Percentiles rank a stretch among this genome's conserved stretches.
phyloP scores from a whole-genome alignment of 2,797 vertebrate genomes.

The Scleropages formosus region DNA sequence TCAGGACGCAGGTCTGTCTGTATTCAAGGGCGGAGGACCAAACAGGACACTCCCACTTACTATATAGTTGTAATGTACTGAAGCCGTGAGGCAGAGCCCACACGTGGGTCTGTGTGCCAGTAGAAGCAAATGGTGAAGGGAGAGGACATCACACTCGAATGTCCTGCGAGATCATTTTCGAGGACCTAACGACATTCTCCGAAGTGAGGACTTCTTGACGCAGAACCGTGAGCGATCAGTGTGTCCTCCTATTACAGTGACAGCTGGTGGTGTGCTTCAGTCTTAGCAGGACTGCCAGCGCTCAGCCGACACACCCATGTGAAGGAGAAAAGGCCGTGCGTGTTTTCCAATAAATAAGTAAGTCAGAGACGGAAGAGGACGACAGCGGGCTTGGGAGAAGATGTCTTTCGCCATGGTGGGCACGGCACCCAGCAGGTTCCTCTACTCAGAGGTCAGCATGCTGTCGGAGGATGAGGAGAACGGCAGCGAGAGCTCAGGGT shows the following conservation, averaged over 20 bases:
- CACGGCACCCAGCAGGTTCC: conserved; percentile 76
- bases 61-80: conserved; percentile 77
- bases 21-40: conserved; percentile 46
- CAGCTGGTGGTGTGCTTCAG: conserved; percentile 6
- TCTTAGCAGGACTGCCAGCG: conserved; percentile 5
- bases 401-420: conserved; percentile 91
- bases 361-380: conserved; percentile 23
- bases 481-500: conserved; percentile 85
- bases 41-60: conserved; percentile 60
- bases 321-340: neutral
- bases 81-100: conserved; percentile 75
- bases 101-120: conserved; percentile 64
- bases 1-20: conserved; percentile 19
- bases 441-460: conserved; percentile 87
- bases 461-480: conserved; percentile 82
- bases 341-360: conserved; percentile 13
- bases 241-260: conserved; percentile 14
- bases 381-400: conserved; percentile 36
- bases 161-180: conserved; percentile 17
- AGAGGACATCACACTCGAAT: conserved; percentile 46
- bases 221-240: conserved; percentile 16
- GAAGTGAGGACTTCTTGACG: conserved; percentile 5
- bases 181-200: neutral
- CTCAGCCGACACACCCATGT: conserved; percentile 5
- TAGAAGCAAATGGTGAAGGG: conserved; percentile 47